phyloP scores from a whole-genome alignment of 2,113 vertebrate species.

The Percina caprodes region DNA sequence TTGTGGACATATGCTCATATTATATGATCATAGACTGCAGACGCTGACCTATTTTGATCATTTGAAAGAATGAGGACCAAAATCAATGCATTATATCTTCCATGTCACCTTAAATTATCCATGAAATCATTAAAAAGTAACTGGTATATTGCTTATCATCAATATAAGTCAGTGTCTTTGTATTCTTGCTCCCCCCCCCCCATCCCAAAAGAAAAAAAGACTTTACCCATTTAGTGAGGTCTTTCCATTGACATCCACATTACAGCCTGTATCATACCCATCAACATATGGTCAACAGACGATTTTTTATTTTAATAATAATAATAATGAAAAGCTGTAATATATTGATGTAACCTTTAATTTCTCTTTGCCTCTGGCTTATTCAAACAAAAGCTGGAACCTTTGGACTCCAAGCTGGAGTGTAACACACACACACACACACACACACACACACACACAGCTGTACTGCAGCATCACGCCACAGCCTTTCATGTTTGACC shows the following conservation, averaged over 20 bases:
- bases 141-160: not conserved
- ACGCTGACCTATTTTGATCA: not conserved
- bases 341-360: not conserved
- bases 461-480: constrained; percentile 34
- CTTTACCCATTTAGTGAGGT: not conserved
- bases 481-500: constrained; percentile 14
- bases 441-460: constrained; percentile 19
- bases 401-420: constrained; percentile 56
- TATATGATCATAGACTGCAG: not conserved
- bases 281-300: not conserved
- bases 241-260: not conserved
- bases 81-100: not conserved
- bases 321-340: not conserved
- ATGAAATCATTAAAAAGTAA: not conserved
- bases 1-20: not conserved
- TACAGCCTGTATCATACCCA: not conserved
- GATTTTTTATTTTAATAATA: not conserved
- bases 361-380: constrained; percentile 3
- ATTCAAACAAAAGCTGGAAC: constrained; percentile 49
- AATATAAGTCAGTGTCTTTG: not conserved
- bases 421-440: constrained; percentile 20
- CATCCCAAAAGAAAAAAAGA: too few relatives aligned
- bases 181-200: not conserved
- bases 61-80: not conserved
- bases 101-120: not conserved